Evolutionary conservation across 92 coral and sea anemone species (phyloP).

Genomic region (Epizoanthus scotinus): DNA sequence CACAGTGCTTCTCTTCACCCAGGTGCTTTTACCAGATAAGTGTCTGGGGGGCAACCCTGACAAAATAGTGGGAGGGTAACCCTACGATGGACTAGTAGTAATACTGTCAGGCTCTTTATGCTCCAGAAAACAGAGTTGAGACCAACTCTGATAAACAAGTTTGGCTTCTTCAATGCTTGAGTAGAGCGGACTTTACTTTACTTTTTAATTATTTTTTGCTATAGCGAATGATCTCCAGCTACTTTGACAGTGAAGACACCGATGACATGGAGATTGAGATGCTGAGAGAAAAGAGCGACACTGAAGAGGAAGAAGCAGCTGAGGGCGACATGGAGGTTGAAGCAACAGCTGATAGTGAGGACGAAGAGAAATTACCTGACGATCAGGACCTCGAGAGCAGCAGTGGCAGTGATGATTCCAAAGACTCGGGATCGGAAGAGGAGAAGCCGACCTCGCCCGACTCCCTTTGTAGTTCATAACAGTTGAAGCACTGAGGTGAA

Average conservation of each 20-base stretch:
- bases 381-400: conserved; percentile 26
- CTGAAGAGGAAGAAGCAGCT: not conserved
- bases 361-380: conserved; percentile 15
- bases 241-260: conserved; percentile 28
- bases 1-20: too few species aligned
- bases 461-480: not conserved
- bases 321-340: conserved; percentile 6
- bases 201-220: not conserved
- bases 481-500: too few species aligned
- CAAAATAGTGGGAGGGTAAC: too few species aligned
- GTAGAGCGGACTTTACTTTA: too few species aligned
- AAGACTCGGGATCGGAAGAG: conserved; percentile 24
- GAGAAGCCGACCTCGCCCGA: conserved; percentile 11
- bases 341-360: conserved; percentile 4
- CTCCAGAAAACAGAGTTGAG: too few species aligned
- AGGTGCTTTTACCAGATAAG: not conserved
- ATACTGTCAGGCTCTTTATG: too few species aligned
- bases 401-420: conserved; percentile 26
- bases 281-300: not conserved
- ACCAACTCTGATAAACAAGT: too few species aligned
- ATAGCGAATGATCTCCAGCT: conserved; percentile 36
- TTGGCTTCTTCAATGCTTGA: too few species aligned
- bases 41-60: not conserved
- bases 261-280: conserved; percentile 33
- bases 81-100: too few species aligned